These are phyloP conservation scores for Chelonoidis abingdonii DNA, from an alignment of 2,113 vertebrate genomes.

Conservation along the genomic window DNA sequence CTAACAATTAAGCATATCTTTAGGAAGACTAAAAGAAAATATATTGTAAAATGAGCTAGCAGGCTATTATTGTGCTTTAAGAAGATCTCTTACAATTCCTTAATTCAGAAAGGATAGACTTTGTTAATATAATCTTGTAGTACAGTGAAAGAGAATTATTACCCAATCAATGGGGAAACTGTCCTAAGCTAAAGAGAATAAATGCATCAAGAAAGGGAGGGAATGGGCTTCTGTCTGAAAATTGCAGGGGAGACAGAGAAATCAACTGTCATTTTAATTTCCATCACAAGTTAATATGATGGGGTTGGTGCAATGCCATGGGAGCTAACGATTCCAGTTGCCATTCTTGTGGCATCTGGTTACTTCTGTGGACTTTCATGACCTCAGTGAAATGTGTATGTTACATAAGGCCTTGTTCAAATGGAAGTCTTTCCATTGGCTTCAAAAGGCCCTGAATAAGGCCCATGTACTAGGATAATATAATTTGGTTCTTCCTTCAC, in stretches of 20 bases:
- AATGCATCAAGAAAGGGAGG: too few relatives aligned
- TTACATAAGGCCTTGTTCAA: not conserved
- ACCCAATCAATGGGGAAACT: not conserved
- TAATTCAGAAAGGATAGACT: not conserved
- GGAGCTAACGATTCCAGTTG: not conserved
- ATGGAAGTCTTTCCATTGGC: not conserved
- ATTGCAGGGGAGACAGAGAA: not conserved
- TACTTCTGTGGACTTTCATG: not conserved
- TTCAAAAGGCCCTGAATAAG: not conserved
- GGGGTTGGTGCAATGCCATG: not conserved
- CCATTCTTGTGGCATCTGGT: not conserved
- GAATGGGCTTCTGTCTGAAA: not conserved
- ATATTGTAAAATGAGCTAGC: not conserved
- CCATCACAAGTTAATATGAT: not conserved
- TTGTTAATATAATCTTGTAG: not conserved
- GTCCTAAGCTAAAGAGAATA: not conserved
- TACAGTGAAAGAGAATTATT: not conserved
- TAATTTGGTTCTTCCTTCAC: not conserved
- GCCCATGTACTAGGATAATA: not conserved
- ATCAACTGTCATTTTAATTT: not conserved
- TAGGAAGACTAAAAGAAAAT: conserved; percentile 15
- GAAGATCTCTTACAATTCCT: not conserved
- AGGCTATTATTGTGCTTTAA: not conserved
- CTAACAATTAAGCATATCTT: not conserved
- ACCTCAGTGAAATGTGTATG: not conserved